Evolutionary conservation across 2,797 vertebrate species (phyloP).

Genomic region (Argentina silus): DNA sequence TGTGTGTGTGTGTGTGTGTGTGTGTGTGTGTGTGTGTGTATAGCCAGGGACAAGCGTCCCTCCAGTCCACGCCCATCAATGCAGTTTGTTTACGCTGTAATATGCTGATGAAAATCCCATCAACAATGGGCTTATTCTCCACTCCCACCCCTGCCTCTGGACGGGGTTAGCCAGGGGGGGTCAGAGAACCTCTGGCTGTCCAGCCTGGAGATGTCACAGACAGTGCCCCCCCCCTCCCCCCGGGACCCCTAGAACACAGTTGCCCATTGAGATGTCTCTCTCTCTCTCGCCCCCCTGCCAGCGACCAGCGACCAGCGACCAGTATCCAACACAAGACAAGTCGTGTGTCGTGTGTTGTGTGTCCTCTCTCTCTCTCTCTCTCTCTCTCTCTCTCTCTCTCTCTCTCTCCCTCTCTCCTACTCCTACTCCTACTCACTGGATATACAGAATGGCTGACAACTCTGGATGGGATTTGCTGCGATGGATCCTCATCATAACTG

Average conservation of each 20-base stretch:
- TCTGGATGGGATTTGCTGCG: constrained; percentile 22
- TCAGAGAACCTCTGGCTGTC: constrained; percentile 28
- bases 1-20: too few relatives aligned
- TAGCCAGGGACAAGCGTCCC: neutral
- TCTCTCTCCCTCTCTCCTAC: neutral
- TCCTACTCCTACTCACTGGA: constrained; percentile 8
- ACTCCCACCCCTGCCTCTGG: constrained; percentile 20
- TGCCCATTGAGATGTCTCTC: constrained; percentile 49
- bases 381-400: constrained; percentile 12
- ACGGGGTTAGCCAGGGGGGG: constrained; percentile 22
- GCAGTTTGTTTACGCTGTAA: constrained; percentile 3
- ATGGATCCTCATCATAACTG: constrained; percentile 40
- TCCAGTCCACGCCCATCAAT: neutral
- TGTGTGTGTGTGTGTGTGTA: neutral
- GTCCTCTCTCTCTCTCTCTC: neutral
- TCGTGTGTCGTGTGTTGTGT: neutral
- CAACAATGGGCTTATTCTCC: constrained; percentile 9
- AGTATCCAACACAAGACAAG: constrained; percentile 13
- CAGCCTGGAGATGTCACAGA: constrained; percentile 60
- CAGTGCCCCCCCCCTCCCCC: constrained; percentile 12
- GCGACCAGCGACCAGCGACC: constrained; percentile 9
- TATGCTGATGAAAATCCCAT: constrained; percentile 1
- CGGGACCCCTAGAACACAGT: constrained; percentile 44
- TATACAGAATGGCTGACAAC: constrained; percentile 60
- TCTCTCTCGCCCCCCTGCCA: constrained; percentile 11